Conservation (phyloP, 2,113 vertebrate species). For the Mirza zaza region DNA sequence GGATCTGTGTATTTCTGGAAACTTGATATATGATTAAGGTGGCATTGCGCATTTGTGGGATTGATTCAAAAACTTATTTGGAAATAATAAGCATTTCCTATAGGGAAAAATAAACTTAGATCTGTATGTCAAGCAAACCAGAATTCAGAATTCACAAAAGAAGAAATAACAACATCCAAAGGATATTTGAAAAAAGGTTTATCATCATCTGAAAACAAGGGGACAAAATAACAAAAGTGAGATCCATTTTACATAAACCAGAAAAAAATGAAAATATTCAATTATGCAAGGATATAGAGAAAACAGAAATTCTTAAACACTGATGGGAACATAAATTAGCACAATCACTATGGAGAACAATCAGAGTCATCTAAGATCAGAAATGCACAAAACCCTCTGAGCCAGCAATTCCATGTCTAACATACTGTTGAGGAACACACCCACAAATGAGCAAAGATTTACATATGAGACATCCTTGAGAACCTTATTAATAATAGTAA, state of each 20-base stretch:
- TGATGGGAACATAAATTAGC: neutral
- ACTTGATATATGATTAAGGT: neutral
- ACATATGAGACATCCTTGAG: neutral
- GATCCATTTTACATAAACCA: neutral
- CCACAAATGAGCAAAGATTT: neutral
- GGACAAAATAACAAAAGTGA: neutral
- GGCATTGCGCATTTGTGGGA: neutral
- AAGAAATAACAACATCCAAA: neutral
- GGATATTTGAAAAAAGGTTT: neutral
- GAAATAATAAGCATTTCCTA: neutral
- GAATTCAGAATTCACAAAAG: neutral
- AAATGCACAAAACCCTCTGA: neutral
- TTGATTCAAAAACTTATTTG: neutral
- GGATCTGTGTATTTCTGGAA: neutral
- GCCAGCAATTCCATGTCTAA: neutral
- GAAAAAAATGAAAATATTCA: neutral
- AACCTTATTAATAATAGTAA: neutral
- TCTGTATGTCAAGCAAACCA: neutral
- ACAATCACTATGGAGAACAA: neutral
- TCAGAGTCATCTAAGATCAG: neutral
- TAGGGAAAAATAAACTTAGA: neutral
- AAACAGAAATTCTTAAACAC: neutral
- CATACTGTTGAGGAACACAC: neutral
- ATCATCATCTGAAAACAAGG: neutral
- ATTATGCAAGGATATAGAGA: neutral